These are phyloP conservation scores for Pinctada fucata DNA, from an alignment of 2,888 invertebrate species.

Conservation along the genomic window DNA sequence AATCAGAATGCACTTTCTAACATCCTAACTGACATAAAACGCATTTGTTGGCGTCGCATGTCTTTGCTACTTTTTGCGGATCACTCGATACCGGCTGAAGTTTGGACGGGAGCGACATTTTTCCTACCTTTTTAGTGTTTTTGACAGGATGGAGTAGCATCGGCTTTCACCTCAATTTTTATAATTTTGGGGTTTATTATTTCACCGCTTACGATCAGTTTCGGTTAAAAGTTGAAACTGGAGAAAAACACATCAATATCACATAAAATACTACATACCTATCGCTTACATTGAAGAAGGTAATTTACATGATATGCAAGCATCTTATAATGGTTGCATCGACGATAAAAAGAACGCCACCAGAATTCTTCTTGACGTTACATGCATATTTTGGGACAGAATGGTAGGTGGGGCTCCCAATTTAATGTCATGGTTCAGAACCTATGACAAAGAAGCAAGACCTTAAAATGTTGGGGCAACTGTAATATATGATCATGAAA, in stretches of 20 bases:
- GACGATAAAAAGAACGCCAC: too few species aligned
- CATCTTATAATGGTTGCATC: too few species aligned
- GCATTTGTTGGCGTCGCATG: neutral
- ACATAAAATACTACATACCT: neutral
- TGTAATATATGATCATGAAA: too few species aligned
- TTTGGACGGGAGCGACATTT: neutral
- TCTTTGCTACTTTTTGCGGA: neutral
- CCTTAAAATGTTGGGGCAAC: too few species aligned
- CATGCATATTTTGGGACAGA: too few species aligned
- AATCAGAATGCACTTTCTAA: neutral
- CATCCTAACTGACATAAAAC: neutral
- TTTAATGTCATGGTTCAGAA: too few species aligned
- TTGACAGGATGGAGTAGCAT: neutral
- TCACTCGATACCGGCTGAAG: neutral
- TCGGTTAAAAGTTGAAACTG: neutral
- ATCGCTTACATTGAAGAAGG: neutral
- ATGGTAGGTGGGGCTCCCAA: too few species aligned
- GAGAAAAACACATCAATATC: neutral
- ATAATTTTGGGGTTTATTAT: neutral
- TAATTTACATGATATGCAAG: neutral
- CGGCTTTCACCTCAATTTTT: neutral
- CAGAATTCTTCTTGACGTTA: too few species aligned
- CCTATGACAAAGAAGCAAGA: too few species aligned
- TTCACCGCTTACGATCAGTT: neutral
- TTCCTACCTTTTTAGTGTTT: slow-evolving; percentile 1